Evolutionary conservation across 2,113 vertebrate genomes (phyloP).

Genomic region (Bothrops jararaca): DNA sequence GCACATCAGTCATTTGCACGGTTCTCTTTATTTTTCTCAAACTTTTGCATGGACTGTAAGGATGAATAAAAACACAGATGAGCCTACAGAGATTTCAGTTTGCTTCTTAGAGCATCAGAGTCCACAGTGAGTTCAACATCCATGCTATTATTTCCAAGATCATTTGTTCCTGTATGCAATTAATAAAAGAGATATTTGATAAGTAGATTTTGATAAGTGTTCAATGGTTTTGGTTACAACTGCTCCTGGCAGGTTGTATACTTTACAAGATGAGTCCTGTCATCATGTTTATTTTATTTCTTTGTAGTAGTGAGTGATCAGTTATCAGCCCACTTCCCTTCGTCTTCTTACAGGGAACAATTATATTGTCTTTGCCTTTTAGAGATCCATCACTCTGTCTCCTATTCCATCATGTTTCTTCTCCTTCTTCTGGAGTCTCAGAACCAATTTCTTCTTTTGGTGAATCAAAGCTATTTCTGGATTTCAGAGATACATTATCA

Average conservation of each 20-base stretch:
- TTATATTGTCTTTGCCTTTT: not conserved
- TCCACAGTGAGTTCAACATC: not conserved
- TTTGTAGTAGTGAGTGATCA: not conserved
- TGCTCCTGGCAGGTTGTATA: not conserved
- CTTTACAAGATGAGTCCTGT: not conserved
- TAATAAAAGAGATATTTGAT: not conserved
- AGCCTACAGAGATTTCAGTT: not conserved
- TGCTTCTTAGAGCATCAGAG: not conserved
- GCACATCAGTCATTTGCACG: not conserved
- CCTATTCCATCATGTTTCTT: not conserved
- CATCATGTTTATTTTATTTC: not conserved
- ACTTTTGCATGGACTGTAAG: not conserved
- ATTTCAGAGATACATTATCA: not conserved
- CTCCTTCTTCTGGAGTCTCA: not conserved
- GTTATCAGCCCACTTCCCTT: not conserved
- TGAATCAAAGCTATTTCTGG: not conserved
- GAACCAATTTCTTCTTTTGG: not conserved
- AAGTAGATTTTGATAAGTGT: not conserved
- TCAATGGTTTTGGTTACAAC: not conserved
- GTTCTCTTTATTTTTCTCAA: not conserved
- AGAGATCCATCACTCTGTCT: not conserved
- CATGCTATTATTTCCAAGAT: not conserved
- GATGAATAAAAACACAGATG: not conserved
- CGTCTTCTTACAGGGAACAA: not conserved
- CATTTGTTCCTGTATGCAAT: not conserved